A percentile compares a stretch with the other conserved stretches of the same genome.
These are phyloP conservation scores for Phthorimaea operculella DNA, from an alignment of 1,140 invertebrate species.

Conservation along the genomic window DNA sequence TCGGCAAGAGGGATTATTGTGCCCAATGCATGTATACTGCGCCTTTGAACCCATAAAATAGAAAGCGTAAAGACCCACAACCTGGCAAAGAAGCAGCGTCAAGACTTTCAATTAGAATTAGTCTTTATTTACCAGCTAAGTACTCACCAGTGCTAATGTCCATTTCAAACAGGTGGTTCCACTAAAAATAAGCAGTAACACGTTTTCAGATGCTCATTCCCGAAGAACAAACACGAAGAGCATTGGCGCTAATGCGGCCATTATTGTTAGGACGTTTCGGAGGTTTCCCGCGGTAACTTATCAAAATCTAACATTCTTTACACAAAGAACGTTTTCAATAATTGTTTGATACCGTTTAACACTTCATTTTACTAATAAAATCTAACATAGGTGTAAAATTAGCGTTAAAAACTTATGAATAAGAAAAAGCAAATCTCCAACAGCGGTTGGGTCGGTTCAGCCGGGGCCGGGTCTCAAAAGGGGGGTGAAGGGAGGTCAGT, in stretches of 20 bases:
- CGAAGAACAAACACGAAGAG: conserved; percentile 56
- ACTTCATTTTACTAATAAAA: background rate
- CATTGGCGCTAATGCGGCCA: conserved; percentile 66
- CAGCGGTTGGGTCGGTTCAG: background rate
- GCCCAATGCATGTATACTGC: no score
- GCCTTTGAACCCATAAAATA: no score
- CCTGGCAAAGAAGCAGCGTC: no score
- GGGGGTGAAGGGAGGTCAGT: no score
- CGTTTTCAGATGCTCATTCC: conserved; percentile 33
- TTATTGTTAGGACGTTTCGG: conserved; percentile 60
- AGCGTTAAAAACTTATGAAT: background rate
- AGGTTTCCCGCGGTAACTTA: conserved; percentile 62
- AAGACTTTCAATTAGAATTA: no score
- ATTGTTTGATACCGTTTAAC: no score
- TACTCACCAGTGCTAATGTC: conserved; percentile 59
- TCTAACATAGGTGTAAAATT: background rate
- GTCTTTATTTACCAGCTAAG: background rate
- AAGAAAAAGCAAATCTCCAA: background rate
- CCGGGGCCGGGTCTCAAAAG: background rate
- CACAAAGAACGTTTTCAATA: background rate
- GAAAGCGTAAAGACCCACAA: no score
- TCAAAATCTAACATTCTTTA: conserved; percentile 6
- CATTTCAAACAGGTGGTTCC: conserved; percentile 46
- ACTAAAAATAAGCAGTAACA: conserved; percentile 25
- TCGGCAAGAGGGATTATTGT: no score